Evolutionary conservation across 2,888 invertebrate species (phyloP).

Genomic region (Thumatha senex): DNA sequence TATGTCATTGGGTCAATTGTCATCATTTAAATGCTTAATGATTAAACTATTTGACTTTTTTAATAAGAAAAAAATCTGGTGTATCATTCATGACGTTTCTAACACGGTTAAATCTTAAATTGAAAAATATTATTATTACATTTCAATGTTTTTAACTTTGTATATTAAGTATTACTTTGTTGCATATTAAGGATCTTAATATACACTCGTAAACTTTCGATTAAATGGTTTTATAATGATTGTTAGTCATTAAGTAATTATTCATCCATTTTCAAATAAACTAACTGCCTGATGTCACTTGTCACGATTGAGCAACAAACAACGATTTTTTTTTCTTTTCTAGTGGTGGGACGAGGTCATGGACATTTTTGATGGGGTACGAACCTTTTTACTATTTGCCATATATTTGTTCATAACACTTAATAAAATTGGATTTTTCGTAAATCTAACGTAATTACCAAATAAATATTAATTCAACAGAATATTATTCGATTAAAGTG

Average conservation of each 20-base stretch:
- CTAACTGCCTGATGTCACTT: slow-evolving; percentile 28
- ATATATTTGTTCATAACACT: slow-evolving; percentile 63
- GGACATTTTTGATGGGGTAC: slow-evolving; percentile 98
- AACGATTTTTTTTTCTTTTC: slow-evolving; percentile 84
- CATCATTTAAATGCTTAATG: slow-evolving; percentile 9
- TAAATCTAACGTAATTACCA: not conserved
- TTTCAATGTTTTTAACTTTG: no score
- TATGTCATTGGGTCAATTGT: slow-evolving; percentile 18
- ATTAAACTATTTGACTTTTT: not conserved
- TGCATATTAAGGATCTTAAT: no score
- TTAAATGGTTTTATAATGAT: not conserved
- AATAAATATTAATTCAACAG: not conserved
- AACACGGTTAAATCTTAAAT: no score
- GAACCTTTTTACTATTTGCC: slow-evolving; percentile 78
- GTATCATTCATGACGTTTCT: not conserved
- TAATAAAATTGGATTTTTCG: slow-evolving; percentile 16
- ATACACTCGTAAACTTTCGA: not conserved
- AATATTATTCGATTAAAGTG: not conserved
- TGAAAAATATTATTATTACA: no score
- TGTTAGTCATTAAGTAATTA: slow-evolving; percentile 7
- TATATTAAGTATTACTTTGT: no score
- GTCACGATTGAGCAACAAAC: slow-evolving; percentile 49
- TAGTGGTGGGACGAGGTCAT: slow-evolving; percentile 99
- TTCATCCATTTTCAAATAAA: slow-evolving; percentile 7
- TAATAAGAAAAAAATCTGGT: not conserved